These are phyloP conservation scores for Percopsis transmontana DNA, from an alignment of 2,113 vertebrate genomes.

Conservation along the genomic window DNA sequence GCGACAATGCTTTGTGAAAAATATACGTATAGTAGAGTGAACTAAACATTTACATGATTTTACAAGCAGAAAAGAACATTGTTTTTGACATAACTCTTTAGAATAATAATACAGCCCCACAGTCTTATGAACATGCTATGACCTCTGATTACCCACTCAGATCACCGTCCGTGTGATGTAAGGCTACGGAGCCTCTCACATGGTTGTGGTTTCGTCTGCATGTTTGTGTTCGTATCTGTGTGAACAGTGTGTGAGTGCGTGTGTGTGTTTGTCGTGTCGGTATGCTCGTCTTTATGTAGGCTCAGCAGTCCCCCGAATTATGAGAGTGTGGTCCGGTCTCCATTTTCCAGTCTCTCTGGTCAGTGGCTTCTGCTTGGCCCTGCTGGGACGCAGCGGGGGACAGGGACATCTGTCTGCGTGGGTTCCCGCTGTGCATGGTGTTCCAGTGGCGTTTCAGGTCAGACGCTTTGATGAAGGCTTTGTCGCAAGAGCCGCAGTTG, in stretches of 20 bases:
- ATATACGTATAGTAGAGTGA: constrained; percentile 71
- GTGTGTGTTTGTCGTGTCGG: constrained; percentile 6
- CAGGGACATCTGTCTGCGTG: constrained; percentile 90
- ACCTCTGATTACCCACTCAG: constrained; percentile 79
- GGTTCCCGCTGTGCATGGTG: constrained; percentile 95
- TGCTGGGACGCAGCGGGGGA: constrained; percentile 87
- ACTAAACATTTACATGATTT: constrained; percentile 76
- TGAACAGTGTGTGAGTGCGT: constrained; percentile 21
- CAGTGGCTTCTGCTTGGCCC: constrained; percentile 82
- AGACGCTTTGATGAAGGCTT: constrained; percentile 98
- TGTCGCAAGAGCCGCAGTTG: constrained; percentile 95
- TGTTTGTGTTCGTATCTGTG: background rate
- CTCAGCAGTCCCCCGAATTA: constrained; percentile 71
- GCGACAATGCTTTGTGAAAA: constrained; percentile 67
- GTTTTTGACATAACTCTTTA: constrained; percentile 63
- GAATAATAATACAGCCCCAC: constrained; percentile 64
- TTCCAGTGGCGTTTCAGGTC: constrained; percentile 98
- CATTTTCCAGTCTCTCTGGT: constrained; percentile 90
- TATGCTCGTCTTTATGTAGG: constrained; percentile 3
- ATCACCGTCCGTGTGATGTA: constrained; percentile 64
- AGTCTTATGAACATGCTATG: constrained; percentile 82
- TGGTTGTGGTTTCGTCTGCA: constrained; percentile 3
- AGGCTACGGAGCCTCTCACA: constrained; percentile 29
- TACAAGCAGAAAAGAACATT: constrained; percentile 67
- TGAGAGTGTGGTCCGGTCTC: constrained; percentile 74